Conservation (phyloP, 2,113 vertebrate species). For the Prunella fulvescens region DNA sequence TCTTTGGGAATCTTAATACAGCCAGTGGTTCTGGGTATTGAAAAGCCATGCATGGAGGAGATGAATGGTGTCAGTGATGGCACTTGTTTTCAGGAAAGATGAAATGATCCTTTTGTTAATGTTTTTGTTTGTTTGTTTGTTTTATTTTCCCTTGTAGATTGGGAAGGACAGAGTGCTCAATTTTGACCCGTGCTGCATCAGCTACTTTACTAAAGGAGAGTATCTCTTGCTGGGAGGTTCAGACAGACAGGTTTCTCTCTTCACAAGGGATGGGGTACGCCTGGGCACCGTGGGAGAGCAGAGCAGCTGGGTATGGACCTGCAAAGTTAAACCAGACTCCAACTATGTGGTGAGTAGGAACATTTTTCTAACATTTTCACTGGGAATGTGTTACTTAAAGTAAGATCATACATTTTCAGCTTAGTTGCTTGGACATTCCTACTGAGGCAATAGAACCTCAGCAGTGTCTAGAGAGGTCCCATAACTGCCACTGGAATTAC, state of each 20-base stretch:
- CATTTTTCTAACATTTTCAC: background rate
- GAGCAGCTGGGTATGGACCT: conserved; percentile 94
- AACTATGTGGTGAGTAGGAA: conserved; percentile 89
- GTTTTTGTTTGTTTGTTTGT: background rate
- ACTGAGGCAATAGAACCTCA: background rate
- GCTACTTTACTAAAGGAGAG: conserved; percentile 95
- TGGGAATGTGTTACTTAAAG: background rate
- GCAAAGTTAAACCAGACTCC: conserved; percentile 92
- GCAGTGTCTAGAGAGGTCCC: background rate
- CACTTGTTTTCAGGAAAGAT: background rate
- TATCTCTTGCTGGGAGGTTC: conserved; percentile 94
- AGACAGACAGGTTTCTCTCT: conserved; percentile 92
- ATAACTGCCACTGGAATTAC: background rate
- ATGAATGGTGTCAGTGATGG: background rate
- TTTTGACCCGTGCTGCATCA: conserved; percentile 95
- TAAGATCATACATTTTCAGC: background rate
- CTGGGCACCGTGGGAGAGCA: conserved; percentile 90
- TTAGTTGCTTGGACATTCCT: background rate
- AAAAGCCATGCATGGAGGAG: background rate
- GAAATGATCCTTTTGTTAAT: background rate
- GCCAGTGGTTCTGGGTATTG: background rate
- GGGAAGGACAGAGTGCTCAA: conserved; percentile 88
- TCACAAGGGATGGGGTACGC: conserved; percentile 92
- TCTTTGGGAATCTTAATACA: background rate
- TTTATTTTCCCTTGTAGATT: conserved; percentile 72